Evolutionary conservation across 1,140 invertebrate genomes (phyloP), one percentile per base, ranked within the genome.

Genomic region (Fopius arisanus): DNA sequence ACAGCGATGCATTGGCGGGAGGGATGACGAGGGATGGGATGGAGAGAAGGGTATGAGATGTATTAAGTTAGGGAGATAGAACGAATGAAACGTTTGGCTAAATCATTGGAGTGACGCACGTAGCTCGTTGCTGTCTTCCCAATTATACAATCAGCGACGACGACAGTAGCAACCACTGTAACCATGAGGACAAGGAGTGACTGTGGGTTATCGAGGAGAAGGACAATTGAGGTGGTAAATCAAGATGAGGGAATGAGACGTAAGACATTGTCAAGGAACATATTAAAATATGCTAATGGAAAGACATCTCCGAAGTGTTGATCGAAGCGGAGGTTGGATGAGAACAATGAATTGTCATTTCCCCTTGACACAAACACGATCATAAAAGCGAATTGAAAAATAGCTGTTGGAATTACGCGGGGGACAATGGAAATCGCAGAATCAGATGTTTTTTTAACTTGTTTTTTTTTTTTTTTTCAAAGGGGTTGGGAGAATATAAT

Each of bases 51-150:
- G n/a, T n/a, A n/a, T n/a, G 76, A 80, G 33, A 37, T 37, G 79
- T 31, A 65, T 19, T 31, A n/a, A 65, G 79, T 82, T 65, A 78
- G 78, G 79, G 80, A 78, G 82, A 78, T 79, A 78, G 73, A 80
- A 37, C 40, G 28, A 72, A 69, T 51, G 31, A 29, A 41, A 19
- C 63, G 72, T 59, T 59, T 26, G 63, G 69, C 79, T 86, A 87
- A 87, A 87, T 86, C 86, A 87, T 86, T 80, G 83, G 84, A 87
- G 86, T 86, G 85, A 86, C 85, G 86, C 85, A 86, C 85, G 85
- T 84, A 86, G 84, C 85, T 85, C 83, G 84, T 86, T 86, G 85
- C 81, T 85, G 81, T 78, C 69, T 81, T 86, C 85, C 84, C 86
- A 87, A 87, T 86, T 86, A 87, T 86, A 87, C 86, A 86, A 87